Evolutionary conservation across 1,140 invertebrate species (phyloP).

Genomic region (Vanessa atalanta): DNA sequence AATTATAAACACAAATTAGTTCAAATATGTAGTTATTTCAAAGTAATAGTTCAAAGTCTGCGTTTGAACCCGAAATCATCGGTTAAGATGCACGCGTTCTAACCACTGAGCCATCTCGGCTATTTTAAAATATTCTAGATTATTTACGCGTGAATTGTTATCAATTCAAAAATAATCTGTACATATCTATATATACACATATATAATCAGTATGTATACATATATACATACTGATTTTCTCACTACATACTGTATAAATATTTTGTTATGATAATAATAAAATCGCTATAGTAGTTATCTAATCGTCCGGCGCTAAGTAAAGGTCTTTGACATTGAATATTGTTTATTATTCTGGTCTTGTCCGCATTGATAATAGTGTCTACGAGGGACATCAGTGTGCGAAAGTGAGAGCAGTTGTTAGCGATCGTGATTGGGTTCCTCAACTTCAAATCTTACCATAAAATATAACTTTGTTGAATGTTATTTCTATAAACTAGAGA

Average conservation of each 20-base stretch:
- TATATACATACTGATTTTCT: too few species aligned
- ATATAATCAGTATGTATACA: too few species aligned
- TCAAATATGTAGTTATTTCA: too few species aligned
- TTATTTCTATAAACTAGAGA: background rate
- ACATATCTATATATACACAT: too few species aligned
- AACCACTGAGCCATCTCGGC: too few species aligned
- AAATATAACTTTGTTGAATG: background rate
- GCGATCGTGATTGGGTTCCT: background rate
- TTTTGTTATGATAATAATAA: constrained; percentile 7
- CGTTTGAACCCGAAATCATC: too few species aligned
- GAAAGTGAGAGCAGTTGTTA: constrained; percentile 30
- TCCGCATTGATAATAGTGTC: constrained; percentile 32
- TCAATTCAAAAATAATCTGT: too few species aligned
- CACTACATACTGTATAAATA: background rate
- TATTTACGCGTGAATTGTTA: too few species aligned
- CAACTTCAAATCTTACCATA: background rate
- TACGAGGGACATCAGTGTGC: constrained; percentile 28
- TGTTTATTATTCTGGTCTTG: constrained; percentile 39
- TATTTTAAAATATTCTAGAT: too few species aligned
- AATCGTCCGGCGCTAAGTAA: constrained; percentile 21
- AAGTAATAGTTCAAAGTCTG: too few species aligned
- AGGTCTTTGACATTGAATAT: constrained; percentile 44
- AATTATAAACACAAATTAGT: too few species aligned
- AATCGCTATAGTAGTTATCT: constrained; percentile 18
- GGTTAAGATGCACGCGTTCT: too few species aligned